Evolutionary conservation across 2,113 vertebrate species (phyloP), one percentile per base, ranked within the genome.

Genomic region (Ranitomeya variabilis): DNA sequence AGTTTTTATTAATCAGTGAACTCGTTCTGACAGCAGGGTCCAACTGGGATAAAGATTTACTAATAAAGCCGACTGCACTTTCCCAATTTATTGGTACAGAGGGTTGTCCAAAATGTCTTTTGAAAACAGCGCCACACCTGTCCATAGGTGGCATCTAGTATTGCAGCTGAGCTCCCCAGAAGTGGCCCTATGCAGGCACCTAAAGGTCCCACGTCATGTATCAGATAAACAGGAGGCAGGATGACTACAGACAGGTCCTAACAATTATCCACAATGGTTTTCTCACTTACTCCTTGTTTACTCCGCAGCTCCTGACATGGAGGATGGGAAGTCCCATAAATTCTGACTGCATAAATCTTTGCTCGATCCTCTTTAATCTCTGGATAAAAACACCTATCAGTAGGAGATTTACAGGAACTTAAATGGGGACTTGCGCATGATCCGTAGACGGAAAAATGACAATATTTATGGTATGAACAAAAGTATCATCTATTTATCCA

Each of bases 261-360:
- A 69, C 62, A 69, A 9, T 26, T 54, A 54, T 45, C 31, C 23
- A 0, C 14, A 21, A 21, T 3, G 9, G 14, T 14, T 45, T 31
- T 13, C 37, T 37, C 71, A 74, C 26, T 9, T 14, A 6, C 12
- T 8, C 26, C 26, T 51, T 82, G 15, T 82, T 82, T 83, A n/a
- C 54, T 51, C 21, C 54, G 62, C 19, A 83, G 80, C 31, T 66
- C 77, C 60, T 66, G 80, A 83, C 81, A 54, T 11, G 67, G 37
- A 23, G 15, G 62, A 83, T 54, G 62, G 81, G 62, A 67, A 83
- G 23, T 60, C 81, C 81, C 19, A 52, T 52, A 45, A 51, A 62
- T 81, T 6, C 8, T 45, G 23, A 23, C 57, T 45, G 12, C 1
- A 62, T 18, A 54, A 67, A 69, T 52, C 45, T 83, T 52, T n/a